These are phyloP conservation scores for Glossosoma conforme DNA, from an alignment of 1,140 invertebrate genomes.

Conservation along the genomic window DNA sequence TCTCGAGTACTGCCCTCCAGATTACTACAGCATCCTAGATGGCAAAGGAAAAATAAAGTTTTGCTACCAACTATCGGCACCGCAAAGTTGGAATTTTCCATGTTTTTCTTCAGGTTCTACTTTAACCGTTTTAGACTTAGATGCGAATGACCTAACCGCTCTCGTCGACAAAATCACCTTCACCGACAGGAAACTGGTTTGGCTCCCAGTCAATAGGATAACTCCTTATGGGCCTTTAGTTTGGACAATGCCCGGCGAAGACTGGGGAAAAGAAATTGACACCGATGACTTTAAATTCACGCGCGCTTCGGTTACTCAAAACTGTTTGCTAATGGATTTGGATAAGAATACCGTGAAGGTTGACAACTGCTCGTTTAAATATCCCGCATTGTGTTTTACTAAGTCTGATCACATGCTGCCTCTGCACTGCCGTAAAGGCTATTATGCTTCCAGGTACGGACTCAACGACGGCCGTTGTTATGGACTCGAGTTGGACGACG, in stretches of 20 bases:
- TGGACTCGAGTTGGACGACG: conserved; percentile 15
- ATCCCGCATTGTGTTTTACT: conserved; percentile 34
- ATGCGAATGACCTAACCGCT: conserved; percentile 11
- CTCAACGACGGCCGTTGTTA: conserved; percentile 23
- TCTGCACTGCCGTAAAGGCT: conserved; percentile 34
- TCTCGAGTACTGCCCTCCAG: conserved; percentile 19
- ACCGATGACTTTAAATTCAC: conserved; percentile 22
- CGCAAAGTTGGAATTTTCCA: conserved; percentile 31
- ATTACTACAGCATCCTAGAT: conserved; percentile 9
- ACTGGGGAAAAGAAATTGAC: conserved; percentile 34
- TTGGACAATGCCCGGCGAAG: conserved; percentile 34
- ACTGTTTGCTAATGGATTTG: conserved; percentile 26
- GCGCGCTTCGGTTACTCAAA: conserved; percentile 14
- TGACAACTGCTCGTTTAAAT: conserved; percentile 26
- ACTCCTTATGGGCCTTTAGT: conserved; percentile 30
- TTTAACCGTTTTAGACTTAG: conserved; percentile 28
- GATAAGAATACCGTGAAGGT: conserved; percentile 18
- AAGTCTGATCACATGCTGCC: conserved; percentile 26
- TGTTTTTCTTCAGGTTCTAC: conserved; percentile 33
- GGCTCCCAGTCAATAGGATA: conserved; percentile 33
- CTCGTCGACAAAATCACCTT: conserved; percentile 18
- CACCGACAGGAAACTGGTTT: conserved; percentile 30
- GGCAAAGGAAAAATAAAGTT: conserved; percentile 15
- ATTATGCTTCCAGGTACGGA: conserved; percentile 30
- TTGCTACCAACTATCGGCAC: conserved; percentile 21